Evolutionary conservation across 2,888 invertebrate species (phyloP), one percentile per base, ranked within the genome.

Genomic region (Abrostola triplasia): DNA sequence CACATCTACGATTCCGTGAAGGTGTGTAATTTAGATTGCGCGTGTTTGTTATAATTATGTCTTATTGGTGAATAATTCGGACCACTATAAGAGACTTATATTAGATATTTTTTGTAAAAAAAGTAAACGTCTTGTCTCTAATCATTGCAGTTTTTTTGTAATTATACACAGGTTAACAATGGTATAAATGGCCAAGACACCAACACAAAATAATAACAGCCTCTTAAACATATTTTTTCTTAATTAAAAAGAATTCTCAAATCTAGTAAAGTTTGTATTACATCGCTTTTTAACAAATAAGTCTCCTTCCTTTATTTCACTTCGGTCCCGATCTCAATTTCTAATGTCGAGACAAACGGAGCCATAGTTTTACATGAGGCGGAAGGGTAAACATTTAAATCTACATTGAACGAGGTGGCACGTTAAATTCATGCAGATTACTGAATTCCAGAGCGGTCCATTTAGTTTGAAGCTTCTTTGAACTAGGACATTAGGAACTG

Each of bases 371-470:
- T 56, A 56, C 37, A 48, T 38, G 48, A 11, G 48, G 37, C 37
- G 36, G 37, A 56, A 48, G 36, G 40, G 49, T 35, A 49, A 57
- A 57, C 37, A 49, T 57, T 57, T 49, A 41, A 41, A 36, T 1
- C 35, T 57, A 35, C 42, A 71, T 71, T 53, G 59, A 71, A 5
- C 50, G 11, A 59, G 7, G 47, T 37, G 37, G 36, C 67, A 50
- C 41, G 44, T 56, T 56, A 44, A 56, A 56, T 56, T 48, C 40
- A 49, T 56, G 48, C 56, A 40, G 40, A 56, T 48, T 35, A 40
- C 10, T 49, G 40, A 49, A 57, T 57, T 24, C 40, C 11, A 36
- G 6, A 41, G 36, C n/a, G n/a, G n/a, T 41, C 56, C 35, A 49
- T 57, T 57, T 49, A 35, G 40, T 24, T 48, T 57, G 6, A 12